Base-by-base conservation (phyloP, 2,888 invertebrate species). In the Actias luna region DNA sequence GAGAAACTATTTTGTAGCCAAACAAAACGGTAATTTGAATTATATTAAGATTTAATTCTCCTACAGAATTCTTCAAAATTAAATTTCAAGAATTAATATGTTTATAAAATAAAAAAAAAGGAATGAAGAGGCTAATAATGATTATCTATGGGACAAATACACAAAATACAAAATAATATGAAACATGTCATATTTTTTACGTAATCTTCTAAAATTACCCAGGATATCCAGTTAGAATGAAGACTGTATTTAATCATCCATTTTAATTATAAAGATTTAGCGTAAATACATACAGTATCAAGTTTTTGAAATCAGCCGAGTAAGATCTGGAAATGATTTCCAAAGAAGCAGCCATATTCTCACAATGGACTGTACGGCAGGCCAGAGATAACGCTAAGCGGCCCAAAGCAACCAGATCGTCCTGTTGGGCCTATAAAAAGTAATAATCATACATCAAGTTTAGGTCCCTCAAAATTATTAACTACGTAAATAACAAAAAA, bases 291-390 rank as follows among this genome's bases (percentile, higher is more conserved):
- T 94, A 98, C 98, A 98, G 93, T 80, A 99, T 97, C 68, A 99
- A 94, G 92, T 99, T 99, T 86, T 98, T 95, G 80, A 99, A 95
- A 93, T 99, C 99, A 22, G 96, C 93, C 46, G 99, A 99, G 92
- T 99, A 99, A 74, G 97, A 96, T 76, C 98, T 94, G 65, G 97
- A 94, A 72, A 99, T 96, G 70, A 98, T 94, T 71, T 98, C 98
- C 85, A 99, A 94, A 63, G 98, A 98, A 12, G 96, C 95, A 78
- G 96, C 95, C 74, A 99, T 94, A 89, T 98, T 97, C 75, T 98
- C 98, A 77, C 98, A 98, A 87, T 97, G 95, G 62, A 98, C 93
- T 62, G 97, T 97, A 84, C 98, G 97, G 87, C 98, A 98, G n/a
- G 98, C 98, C 76, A 99, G 93, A 0, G 98, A 97, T 71, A 99